Evolutionary conservation across 2,797 vertebrate genomes (phyloP).

Genomic region (Macrochelys suwanniensis): DNA sequence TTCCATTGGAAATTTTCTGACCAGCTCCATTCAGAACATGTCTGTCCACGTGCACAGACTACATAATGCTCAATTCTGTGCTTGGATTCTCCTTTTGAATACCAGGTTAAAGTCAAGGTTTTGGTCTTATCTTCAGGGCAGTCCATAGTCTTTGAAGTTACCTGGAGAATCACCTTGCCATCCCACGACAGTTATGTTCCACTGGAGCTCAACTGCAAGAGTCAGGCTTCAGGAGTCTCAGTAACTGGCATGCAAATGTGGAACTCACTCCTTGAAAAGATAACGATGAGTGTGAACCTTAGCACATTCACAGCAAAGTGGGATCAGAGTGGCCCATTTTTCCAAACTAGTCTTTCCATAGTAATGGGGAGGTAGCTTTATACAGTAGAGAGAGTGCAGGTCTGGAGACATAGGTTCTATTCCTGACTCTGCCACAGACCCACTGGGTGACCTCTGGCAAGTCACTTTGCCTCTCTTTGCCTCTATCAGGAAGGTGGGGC

Average conservation of each 20-base stretch:
- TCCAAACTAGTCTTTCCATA: not conserved
- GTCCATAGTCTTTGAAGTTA: not conserved
- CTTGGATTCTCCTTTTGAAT: not conserved
- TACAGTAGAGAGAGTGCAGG: no score
- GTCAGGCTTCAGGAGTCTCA: not conserved
- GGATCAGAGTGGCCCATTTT: not conserved
- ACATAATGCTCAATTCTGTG: not conserved
- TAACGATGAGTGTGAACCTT: accelerated
- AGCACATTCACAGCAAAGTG: not conserved
- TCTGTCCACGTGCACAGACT: not conserved
- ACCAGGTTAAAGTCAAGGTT: not conserved
- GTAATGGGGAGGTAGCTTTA: no score
- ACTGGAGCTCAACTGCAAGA: not conserved
- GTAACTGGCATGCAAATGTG: not conserved
- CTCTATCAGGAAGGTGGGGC: no score
- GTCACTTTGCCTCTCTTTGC: no score
- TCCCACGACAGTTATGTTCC: accelerated
- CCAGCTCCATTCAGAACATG: not conserved
- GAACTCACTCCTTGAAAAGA: not conserved
- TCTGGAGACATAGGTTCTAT: no score
- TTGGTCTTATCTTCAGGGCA: not conserved
- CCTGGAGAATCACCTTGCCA: not conserved
- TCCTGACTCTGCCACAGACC: no score
- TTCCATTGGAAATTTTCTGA: accelerated
- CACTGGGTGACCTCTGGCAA: no score